Base-by-base conservation (phyloP, 2,113 vertebrate genomes). In the Macrotus californicus region DNA sequence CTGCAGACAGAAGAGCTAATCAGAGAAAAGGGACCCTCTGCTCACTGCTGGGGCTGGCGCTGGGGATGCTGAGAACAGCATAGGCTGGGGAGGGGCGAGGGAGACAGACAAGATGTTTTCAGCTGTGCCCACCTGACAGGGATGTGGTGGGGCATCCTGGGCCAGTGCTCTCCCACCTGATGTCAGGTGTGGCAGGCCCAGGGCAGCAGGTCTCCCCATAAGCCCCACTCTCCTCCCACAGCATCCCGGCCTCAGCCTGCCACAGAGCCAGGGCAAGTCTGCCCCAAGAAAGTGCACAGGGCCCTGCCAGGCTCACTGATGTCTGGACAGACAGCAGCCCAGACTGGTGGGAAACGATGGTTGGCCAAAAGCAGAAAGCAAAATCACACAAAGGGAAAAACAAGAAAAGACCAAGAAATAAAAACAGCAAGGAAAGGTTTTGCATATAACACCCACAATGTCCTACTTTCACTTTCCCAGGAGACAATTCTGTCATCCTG, bases 401-500 rank as follows among this genome's bases (percentile, higher is more conserved):
- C 92, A 97, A 90, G 2, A 29, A 94, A 77, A 61, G 84, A 39
- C 94, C 87, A 41, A 80, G 87, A 96, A 97, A 96, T 69, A 66
- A 94, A 92, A 92, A 91, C 0, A 0, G 92, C 92, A 97, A 97
- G 96, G 86, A 85, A 96, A 96, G 87, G 16, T 0, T 96, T 96
- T 93, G 80, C 94, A 83, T 94, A 59, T 77, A 95, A 97, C 94
- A 96, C 96, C 95, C 96, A 77, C 84, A 67, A 0, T 2, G 97
- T 73, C 96, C 93, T 95, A 94, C 97, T 97, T 95, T 97, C 64
- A 80, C 96, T 96, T 66, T 94, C 96, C 91, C 8, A 1, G 90
- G 96, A 97, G 96, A 94, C 64, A 94, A 97, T 73, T 86, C 94
- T 95, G 87, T 96, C 92, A 94, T 77, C 88, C 31, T 89, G 84